phyloP scores from a whole-genome alignment of 2,113 vertebrate species.

The Choloepus hoffmanni region DNA sequence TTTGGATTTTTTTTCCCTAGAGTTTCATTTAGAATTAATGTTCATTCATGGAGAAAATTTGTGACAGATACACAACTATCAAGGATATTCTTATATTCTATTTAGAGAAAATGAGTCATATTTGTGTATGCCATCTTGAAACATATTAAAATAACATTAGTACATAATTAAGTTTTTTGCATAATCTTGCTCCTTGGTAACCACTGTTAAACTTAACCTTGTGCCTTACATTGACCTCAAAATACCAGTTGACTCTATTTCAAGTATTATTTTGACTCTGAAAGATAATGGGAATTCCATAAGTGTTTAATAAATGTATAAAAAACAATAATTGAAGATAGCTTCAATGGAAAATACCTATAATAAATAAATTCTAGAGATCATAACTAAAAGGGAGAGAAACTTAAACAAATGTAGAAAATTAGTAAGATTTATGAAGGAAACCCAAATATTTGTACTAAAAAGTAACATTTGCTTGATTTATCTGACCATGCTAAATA shows the following conservation, averaged over 20 bases:
- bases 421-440: neutral
- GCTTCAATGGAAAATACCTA: neutral
- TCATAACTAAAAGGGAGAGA: neutral
- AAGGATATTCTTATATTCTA: slow-evolving; percentile 50
- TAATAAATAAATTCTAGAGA: neutral
- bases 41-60: slow-evolving; percentile 69
- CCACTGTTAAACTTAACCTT: neutral
- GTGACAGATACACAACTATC: slow-evolving; percentile 35
- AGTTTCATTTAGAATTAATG: slow-evolving; percentile 72
- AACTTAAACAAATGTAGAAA: neutral
- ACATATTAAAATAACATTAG: slow-evolving; percentile 60
- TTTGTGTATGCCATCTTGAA: slow-evolving; percentile 29
- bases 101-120: slow-evolving; percentile 58
- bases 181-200: neutral
- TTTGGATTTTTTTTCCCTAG: slow-evolving; percentile 63
- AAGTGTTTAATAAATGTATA: neutral
- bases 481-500: neutral
- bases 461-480: neutral
- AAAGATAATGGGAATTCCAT: neutral
- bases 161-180: slow-evolving; percentile 55
- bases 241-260: neutral
- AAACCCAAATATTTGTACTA: slow-evolving; percentile 44
- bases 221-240: neutral
- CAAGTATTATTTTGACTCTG: neutral
- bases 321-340: neutral